Evolutionary conservation across 1,140 invertebrate genomes (phyloP).

Genomic region (Druon quercuslanigerum): DNA sequence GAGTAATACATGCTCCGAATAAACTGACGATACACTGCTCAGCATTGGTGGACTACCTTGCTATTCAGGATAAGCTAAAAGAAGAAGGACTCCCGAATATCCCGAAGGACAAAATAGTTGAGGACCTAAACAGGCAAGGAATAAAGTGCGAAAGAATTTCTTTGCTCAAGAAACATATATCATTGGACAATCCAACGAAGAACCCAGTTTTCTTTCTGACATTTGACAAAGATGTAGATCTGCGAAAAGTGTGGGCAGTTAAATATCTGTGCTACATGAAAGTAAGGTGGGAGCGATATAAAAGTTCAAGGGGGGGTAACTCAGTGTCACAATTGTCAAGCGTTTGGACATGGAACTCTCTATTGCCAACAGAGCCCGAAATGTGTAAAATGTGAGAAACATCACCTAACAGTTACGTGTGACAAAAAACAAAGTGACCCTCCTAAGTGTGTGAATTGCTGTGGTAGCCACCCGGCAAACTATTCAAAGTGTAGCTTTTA

Average conservation of each 20-base stretch:
- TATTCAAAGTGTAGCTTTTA: background rate
- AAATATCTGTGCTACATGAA: conserved; percentile 21
- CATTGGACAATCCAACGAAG: no score
- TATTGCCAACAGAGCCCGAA: conserved; percentile 24
- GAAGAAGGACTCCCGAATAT: no score
- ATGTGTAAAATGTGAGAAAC: conserved; percentile 40
- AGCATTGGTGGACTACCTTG: no score
- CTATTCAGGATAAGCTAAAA: no score
- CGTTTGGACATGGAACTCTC: conserved; percentile 35
- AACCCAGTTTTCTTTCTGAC: no score
- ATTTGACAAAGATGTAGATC: no score
- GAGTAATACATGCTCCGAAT: no score
- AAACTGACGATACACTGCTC: no score
- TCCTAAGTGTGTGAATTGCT: background rate
- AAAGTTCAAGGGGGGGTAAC: conserved; percentile 34
- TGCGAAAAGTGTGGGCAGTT: conserved; percentile 33
- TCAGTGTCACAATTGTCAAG: conserved; percentile 43
- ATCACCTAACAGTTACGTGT: conserved; percentile 31
- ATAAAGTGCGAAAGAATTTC: no score
- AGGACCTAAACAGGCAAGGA: no score
- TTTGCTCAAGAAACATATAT: no score
- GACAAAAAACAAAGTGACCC: background rate
- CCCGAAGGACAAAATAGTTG: no score
- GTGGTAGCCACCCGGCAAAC: background rate
- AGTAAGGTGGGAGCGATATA: conserved; percentile 34